Evolutionary conservation across 2,888 invertebrate species (phyloP).

Genomic region (Ligdia adustata): DNA sequence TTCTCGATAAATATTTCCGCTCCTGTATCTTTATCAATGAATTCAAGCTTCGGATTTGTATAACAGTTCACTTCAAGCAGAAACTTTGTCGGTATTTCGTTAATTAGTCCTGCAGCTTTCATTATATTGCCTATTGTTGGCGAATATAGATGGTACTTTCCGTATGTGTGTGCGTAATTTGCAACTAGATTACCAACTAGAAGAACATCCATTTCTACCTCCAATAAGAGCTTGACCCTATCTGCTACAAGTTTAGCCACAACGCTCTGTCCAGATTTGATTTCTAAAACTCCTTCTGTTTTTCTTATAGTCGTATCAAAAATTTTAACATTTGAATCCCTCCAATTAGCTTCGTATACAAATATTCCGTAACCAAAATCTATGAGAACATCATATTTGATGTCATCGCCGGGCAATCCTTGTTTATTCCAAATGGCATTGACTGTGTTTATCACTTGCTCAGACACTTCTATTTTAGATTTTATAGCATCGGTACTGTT

Average conservation of each 20-base stretch:
- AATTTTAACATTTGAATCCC: constrained; percentile 41
- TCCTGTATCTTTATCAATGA: constrained; percentile 52
- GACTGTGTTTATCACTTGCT: constrained; percentile 49
- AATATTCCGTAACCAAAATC: constrained; percentile 45
- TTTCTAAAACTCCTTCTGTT: constrained; percentile 40
- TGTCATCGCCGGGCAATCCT: constrained; percentile 52
- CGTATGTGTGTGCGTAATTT: constrained; percentile 58
- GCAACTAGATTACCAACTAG: constrained; percentile 56
- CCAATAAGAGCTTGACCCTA: constrained; percentile 52
- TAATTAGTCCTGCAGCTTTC: constrained; percentile 55
- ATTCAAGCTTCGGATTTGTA: constrained; percentile 51
- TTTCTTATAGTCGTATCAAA: constrained; percentile 45
- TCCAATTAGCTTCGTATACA: constrained; percentile 53
- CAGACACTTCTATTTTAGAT: constrained; percentile 39
- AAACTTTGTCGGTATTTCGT: constrained; percentile 57
- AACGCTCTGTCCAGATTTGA: constrained; percentile 51
- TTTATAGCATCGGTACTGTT: constrained; percentile 47
- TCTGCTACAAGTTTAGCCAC: constrained; percentile 48
- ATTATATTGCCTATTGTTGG: constrained; percentile 58
- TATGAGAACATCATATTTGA: constrained; percentile 47
- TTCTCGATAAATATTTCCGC: constrained; percentile 31
- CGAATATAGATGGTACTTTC: constrained; percentile 67
- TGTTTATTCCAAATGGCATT: constrained; percentile 51
- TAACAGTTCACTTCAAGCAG: constrained; percentile 57
- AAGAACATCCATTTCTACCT: constrained; percentile 51